Percentiles rank a stretch among this genome's conserved stretches.
These are phyloP conservation scores for Ferdinandea cuprea DNA, from an alignment of 2,888 invertebrate genomes.

Conservation along the genomic window DNA sequence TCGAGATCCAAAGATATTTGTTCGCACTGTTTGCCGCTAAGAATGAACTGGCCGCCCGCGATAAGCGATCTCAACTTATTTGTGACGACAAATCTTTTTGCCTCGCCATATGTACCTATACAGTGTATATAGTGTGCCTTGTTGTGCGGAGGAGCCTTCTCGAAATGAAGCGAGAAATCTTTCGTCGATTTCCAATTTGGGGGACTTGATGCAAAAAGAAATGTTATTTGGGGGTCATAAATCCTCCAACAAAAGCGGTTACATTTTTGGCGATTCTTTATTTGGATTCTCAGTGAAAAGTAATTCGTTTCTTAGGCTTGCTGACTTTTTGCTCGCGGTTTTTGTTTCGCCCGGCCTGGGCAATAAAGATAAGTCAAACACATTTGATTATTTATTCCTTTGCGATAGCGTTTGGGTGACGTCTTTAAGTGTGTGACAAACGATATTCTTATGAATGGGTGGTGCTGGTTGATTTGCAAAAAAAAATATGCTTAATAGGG, in stretches of 20 bases:
- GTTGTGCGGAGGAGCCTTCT: constrained; percentile 12
- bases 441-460: constrained; percentile 71
- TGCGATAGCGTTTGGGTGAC: constrained; percentile 68
- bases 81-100: constrained; percentile 74
- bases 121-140: constrained; percentile 1
- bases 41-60: constrained; percentile 73
- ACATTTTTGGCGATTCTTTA: constrained; percentile 72
- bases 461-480: constrained; percentile 21
- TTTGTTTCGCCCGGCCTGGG: constrained; percentile 39
- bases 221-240: constrained; percentile 70
- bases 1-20: constrained; percentile 72
- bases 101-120: constrained; percentile 26
- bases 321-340: constrained; percentile 19
- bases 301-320: constrained; percentile 64
- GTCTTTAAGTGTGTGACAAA: constrained; percentile 56
- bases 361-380: constrained; percentile 74
- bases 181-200: constrained; percentile 67
- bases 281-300: constrained; percentile 69
- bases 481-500: constrained; percentile 58
- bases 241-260: constrained; percentile 74
- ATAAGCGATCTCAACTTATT: constrained; percentile 75
- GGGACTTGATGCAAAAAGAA: constrained; percentile 68
- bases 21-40: constrained; percentile 66
- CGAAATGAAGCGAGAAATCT: constrained; percentile 58
- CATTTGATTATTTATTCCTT: constrained; percentile 74